Percentiles rank a stretch among this genome's conserved stretches.
Evolutionary conservation across 2,113 vertebrate species (phyloP).

Genomic region (Smithornis capensis): DNA sequence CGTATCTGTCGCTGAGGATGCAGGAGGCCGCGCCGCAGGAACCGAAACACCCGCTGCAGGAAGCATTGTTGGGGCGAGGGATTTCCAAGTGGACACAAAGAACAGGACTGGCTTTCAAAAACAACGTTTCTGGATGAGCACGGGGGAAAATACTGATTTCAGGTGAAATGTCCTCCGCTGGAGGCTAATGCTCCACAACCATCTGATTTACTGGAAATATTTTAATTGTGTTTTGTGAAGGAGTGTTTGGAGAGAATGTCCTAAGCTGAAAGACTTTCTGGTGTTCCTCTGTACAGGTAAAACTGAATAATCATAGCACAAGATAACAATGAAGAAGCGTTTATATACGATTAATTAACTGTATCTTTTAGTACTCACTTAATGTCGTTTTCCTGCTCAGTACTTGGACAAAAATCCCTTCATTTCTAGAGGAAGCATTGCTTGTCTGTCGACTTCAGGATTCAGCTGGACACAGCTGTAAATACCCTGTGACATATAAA

Average conservation of each 20-base stretch:
- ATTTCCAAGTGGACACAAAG: neutral
- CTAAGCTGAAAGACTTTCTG: neutral
- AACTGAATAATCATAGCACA: neutral
- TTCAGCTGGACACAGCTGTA: neutral
- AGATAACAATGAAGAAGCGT: neutral
- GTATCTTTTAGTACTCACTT: neutral
- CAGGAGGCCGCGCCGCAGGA: neutral
- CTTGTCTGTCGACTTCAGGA: neutral
- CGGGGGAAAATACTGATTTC: neutral
- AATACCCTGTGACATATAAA: neutral
- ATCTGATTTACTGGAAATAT: neutral
- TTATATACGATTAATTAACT: neutral
- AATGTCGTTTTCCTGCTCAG: neutral
- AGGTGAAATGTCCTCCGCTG: neutral
- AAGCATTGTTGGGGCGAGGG: neutral
- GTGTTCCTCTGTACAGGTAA: slow-evolving; percentile 4
- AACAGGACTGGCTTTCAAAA: neutral
- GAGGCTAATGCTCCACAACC: neutral
- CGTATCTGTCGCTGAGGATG: neutral
- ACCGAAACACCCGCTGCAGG: neutral
- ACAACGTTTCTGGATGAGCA: neutral
- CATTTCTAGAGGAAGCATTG: neutral
- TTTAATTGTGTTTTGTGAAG: neutral
- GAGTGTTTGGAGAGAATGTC: neutral
- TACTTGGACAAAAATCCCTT: neutral